Base-by-base conservation (phyloP, 2,113 vertebrate genomes). In the Oncorhynchus masou region DNA sequence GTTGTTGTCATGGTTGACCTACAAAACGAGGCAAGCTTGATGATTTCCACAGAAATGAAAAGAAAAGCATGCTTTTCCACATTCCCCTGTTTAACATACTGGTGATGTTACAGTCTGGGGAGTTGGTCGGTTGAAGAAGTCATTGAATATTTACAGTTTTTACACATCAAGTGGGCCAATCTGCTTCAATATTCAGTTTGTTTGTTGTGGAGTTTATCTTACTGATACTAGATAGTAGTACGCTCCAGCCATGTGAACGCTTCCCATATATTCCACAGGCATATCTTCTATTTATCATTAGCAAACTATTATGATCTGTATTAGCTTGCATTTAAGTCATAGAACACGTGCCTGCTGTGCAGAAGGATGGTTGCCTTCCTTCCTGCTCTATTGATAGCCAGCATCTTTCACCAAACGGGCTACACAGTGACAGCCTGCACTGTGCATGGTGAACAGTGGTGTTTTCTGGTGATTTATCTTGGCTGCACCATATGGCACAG, bases 11-110 rank as follows among this genome's bases (percentile, higher is more conserved):
- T 59, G 80, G 49, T 39, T 91, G 91, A 93, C 92, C 92, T 93
- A 93, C 83, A 93, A 93, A 92, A 86, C 89, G 73, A 85, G 82
- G 82, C 82, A 85, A 83, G 89, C 92, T 88, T 90, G 86, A 91
- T 85, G 80, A 90, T 89, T 87, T 85, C 89, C 81, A 85, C 76
- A 87, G 77, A 88, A 90, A 86, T 82, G 71, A 87, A 83, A 80
- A 84, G 81, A 88, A 81, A 77, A 54, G 25, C 76, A 78, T 82
- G 76, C 71, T 80, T 81, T 80, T 81, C 51, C 74, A 25, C 77
- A 81, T 80, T 81, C 51, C 74, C 34, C 77, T 82, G 71, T 78
- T 87, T 85, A 88, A 84, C 73, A 86, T 84, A 39, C 27, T 22
- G 62, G 62, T 22, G n/a, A 64, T n/a, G 62, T 25, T 25, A 34